Conservation (phyloP, 2,797 vertebrate species). For the Tachyglossus aculeatus region DNA sequence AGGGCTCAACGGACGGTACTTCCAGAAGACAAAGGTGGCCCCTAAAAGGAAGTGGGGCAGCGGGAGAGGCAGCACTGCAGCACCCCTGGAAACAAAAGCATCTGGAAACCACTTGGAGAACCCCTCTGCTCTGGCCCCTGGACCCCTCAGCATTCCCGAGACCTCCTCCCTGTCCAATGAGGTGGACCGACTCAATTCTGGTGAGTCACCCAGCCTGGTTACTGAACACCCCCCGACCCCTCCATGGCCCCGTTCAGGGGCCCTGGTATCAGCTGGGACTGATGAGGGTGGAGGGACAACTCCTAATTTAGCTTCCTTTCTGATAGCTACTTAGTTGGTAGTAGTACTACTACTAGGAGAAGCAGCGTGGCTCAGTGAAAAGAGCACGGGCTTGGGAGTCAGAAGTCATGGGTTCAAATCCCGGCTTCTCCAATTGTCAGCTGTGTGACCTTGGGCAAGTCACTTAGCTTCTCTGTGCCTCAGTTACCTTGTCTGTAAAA, state of each 20-base stretch:
- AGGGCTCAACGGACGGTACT: constrained; percentile 67
- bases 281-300: too few relatives aligned
- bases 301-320: too few relatives aligned
- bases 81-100: background rate
- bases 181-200: constrained; percentile 21
- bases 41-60: background rate
- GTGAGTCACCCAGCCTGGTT: constrained; percentile 34
- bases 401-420: too few relatives aligned
- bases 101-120: constrained; percentile 13
- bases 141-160: background rate
- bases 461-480: too few relatives aligned
- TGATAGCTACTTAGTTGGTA: too few relatives aligned
- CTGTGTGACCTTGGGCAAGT: too few relatives aligned
- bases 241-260: background rate
- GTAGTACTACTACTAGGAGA: too few relatives aligned
- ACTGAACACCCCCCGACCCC: background rate
- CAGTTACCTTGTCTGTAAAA: too few relatives aligned
- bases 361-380: too few relatives aligned
- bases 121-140: background rate
- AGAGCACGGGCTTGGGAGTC: too few relatives aligned
- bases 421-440: too few relatives aligned
- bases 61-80: background rate
- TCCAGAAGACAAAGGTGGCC: constrained; percentile 53
- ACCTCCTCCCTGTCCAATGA: constrained; percentile 49
- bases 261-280: too few relatives aligned